Conservation (phyloP, 92 coral and sea anemone genomes). For the Porites cylindrica region DNA sequence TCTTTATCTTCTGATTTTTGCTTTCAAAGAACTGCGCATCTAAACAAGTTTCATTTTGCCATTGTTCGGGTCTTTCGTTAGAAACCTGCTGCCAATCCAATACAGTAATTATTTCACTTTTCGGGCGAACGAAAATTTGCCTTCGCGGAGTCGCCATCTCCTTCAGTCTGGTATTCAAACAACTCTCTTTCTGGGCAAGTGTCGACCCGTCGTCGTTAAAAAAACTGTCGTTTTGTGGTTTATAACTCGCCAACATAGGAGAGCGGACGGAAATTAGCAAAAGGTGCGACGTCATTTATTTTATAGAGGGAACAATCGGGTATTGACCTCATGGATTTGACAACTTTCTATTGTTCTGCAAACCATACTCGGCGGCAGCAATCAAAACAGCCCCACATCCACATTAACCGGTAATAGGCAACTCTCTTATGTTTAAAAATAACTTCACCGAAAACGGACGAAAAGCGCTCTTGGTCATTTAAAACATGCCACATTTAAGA, state of each 20-base stretch:
- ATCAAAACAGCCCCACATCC: background rate
- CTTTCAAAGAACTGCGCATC: slow-evolving; percentile 27
- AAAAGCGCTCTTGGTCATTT: no score
- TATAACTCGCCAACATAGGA: slow-evolving; percentile 6
- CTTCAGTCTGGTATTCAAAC: background rate
- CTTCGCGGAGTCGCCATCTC: background rate
- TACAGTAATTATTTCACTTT: slow-evolving; percentile 37
- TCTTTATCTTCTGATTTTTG: background rate
- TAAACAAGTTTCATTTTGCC: slow-evolving; percentile 33
- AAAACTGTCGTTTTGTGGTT: background rate
- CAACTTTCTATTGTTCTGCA: slow-evolving; percentile 32
- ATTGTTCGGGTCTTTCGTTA: slow-evolving; percentile 1
- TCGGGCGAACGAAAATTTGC: slow-evolving; percentile 44
- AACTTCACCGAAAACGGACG: background rate
- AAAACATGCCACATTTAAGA: background rate
- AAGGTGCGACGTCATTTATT: slow-evolving; percentile 45
- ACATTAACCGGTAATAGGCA: background rate
- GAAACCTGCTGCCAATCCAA: slow-evolving; percentile 51
- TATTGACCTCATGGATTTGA: slow-evolving; percentile 20
- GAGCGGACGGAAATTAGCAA: slow-evolving; percentile 45
- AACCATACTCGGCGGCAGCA: slow-evolving; percentile 24
- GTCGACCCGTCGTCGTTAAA: background rate
- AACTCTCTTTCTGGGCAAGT: background rate
- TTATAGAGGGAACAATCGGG: slow-evolving; percentile 17
- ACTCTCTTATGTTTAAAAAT: background rate